Evolutionary conservation across 2,113 vertebrate genomes (phyloP).

Genomic region (Chloropsis cyanopogon): DNA sequence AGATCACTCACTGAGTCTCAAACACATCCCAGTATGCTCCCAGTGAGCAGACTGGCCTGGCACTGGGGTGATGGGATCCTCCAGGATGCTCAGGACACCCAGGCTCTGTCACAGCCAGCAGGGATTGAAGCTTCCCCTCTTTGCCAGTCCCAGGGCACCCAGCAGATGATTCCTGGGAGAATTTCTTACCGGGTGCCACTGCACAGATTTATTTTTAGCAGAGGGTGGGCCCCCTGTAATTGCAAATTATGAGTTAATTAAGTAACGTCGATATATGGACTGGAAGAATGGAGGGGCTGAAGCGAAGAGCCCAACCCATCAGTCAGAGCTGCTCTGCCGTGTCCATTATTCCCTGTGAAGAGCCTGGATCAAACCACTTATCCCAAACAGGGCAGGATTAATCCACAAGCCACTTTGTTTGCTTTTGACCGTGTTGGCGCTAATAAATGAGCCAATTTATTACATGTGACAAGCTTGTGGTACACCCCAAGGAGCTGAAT

Average conservation of each 20-base stretch:
- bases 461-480: constrained; percentile 63
- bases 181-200: background rate
- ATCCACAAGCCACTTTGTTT: constrained; percentile 51
- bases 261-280: background rate
- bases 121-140: background rate
- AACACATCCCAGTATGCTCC: background rate
- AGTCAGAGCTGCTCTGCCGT: background rate
- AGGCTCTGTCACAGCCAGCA: rapidly evolving
- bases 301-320: background rate
- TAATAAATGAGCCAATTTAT: constrained; percentile 67
- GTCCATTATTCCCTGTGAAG: constrained; percentile 11
- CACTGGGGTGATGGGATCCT: background rate
- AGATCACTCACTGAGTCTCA: rapidly evolving
- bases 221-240: background rate
- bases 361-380: constrained; percentile 47
- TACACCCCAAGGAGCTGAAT: constrained; percentile 55
- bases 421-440: constrained; percentile 13
- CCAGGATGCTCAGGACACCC: background rate
- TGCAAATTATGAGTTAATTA: constrained; percentile 25
- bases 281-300: background rate
- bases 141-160: background rate
- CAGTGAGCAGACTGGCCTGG: background rate
- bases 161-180: background rate
- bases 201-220: background rate
- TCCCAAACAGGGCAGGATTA: constrained; percentile 35